Evolutionary conservation across 2,113 vertebrate species (phyloP), one percentile per base, ranked within the genome.

Genomic region (Brienomyrus longianalis): DNA sequence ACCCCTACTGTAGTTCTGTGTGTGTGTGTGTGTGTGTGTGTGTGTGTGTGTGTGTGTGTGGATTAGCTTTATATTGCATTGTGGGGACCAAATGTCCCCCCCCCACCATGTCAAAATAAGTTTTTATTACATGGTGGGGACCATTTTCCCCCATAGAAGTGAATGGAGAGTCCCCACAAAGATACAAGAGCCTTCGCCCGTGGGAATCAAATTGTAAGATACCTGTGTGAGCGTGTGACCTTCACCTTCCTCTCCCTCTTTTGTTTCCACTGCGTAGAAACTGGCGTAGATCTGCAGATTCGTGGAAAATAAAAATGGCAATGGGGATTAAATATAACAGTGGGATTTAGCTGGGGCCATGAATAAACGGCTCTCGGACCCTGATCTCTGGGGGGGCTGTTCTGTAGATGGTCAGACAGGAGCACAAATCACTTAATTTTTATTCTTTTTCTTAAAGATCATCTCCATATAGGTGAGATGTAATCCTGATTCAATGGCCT

Each of bases 371-470:
- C 87, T 88, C 86, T 86, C 56, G 35, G 89, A 86, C 80, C 50
- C 80, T 77, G 31, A 88, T 47, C 88, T 90, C 83, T 5, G 27
- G 0, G 62, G 45, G n/a, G 5, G 0, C 23, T 80, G 4, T 43
- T 80, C 74, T 70, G 90, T 87, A 90, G 70, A 62, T 91, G 62
- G 27, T 45, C 87, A 88, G 86, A 35, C 91, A 6, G 90, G 0
- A 92, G n/a, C 91, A 85, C 91, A 21, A 86, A 92, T 80, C 90
- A 54, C 91, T 92, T 23, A 91, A 88, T 90, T 91, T 56, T 85
- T 86, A 91, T 91, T 56, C 88, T 89, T 77, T 92, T 62, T 39
- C 91, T 90, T 80, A 59, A 93, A 94, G 88, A 92, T 90, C 77
- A 92, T 92, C 56, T 90, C 70, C 91, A 91, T 91, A 92, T 92